A percentile compares a stretch with the other conserved stretches of the same genome.
These are phyloP conservation scores for Pomatorhinus ruficollis DNA, from an alignment of 2,113 vertebrate genomes.

Conservation along the genomic window DNA sequence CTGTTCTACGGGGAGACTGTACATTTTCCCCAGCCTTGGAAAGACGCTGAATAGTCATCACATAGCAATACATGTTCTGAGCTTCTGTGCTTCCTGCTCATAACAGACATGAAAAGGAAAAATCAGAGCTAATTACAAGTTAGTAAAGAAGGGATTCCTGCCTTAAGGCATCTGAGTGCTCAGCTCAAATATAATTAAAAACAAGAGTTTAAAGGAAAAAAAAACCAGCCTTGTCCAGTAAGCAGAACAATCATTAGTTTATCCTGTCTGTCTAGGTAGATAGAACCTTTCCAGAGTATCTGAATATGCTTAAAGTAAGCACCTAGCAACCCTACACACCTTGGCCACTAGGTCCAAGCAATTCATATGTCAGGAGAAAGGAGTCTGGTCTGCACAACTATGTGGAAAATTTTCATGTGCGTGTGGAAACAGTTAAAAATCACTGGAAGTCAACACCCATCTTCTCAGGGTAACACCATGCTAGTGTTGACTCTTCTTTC, in stretches of 20 bases:
- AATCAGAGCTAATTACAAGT: not conserved
- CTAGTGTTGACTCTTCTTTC: not conserved
- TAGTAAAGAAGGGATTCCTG: slow-evolving; percentile 11
- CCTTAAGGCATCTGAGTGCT: not conserved
- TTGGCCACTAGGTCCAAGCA: not conserved
- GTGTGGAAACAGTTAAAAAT: not conserved
- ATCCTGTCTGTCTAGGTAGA: not conserved
- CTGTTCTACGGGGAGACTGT: not conserved
- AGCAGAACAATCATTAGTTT: not conserved
- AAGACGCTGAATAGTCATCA: not conserved
- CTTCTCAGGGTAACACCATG: not conserved
- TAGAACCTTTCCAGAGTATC: not conserved
- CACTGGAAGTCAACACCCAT: not conserved
- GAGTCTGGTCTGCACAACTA: not conserved
- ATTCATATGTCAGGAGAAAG: not conserved
- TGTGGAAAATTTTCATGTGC: not conserved
- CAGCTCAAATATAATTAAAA: slow-evolving; percentile 12
- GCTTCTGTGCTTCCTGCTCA: not conserved
- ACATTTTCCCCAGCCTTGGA: not conserved
- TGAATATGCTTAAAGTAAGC: not conserved
- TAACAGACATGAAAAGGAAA: not conserved
- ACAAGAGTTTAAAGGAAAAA: not conserved
- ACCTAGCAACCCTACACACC: not conserved
- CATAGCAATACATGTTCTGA: not conserved
- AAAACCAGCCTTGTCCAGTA: not conserved